A percentile compares a stretch with the other conserved stretches of the same genome.
phyloP scores from a whole-genome alignment of 1,140 invertebrate genomes.

The Arion vulgaris region DNA sequence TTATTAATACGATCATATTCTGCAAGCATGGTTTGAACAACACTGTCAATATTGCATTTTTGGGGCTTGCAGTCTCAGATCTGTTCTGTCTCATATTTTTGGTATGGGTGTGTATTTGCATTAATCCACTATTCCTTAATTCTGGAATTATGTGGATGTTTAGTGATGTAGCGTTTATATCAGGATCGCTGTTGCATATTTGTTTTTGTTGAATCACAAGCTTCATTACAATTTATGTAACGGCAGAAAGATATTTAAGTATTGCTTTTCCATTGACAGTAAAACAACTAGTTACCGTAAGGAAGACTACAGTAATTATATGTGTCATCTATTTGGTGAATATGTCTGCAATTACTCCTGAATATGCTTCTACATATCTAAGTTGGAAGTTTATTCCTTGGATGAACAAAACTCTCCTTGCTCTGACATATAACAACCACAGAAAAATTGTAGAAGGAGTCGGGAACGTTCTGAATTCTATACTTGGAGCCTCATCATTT shows the following conservation, averaged over 20 bases:
- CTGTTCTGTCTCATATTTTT: neutral
- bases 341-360: neutral
- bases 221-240: neutral
- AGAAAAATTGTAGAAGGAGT: neutral
- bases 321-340: neutral
- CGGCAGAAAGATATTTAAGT: conserved; percentile 5
- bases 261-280: conserved; percentile 1
- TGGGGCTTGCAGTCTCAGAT: neutral
- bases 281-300: neutral
- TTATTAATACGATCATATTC: conserved; percentile 6
- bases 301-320: neutral
- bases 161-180: neutral
- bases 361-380: neutral
- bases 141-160: neutral
- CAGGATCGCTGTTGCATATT: neutral
- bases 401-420: neutral
- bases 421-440: neutral
- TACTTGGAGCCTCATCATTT: neutral
- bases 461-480: neutral
- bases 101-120: neutral
- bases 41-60: neutral
- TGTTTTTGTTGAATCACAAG: neutral
- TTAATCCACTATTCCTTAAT: neutral
- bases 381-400: neutral
- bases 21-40: neutral